Evolutionary conservation across 2,888 invertebrate genomes (phyloP), one percentile per base, ranked within the genome.

Genomic region (Oxytorus armatus): DNA sequence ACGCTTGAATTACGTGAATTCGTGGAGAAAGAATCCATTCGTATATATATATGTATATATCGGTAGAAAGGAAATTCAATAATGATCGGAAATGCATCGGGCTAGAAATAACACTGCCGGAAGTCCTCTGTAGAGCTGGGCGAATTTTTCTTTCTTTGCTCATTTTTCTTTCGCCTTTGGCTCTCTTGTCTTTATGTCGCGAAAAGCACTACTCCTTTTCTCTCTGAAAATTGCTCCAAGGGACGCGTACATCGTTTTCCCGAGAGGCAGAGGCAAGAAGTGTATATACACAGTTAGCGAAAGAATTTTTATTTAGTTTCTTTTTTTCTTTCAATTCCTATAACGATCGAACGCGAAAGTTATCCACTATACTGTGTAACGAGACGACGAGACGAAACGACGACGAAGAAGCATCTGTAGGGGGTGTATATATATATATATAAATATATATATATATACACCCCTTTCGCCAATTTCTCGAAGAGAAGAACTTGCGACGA

Each of bases 11-110:
- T 55, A 44, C 36, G 23, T 57, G 75, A 75, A 68, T 75, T 76
- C 18, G 33, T 53, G 21, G 65, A 16, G 36, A 25, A 44, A 55
- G 65, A 70, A 76, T 72, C 57, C 76, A 21, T 53, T 29, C 29
- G 29, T 29, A 14, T 29, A 18, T 55, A 18, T 10, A 36, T 18
- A 36, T 5, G 14, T 36, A 39, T 39, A 25, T 36, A 63, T 33
- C 53, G 44, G 70, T 57, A 36, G 39, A 65, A 70, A 69, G 47
- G 42, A 76, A 79, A 76, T 72, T 76, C 47, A 69, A 74, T 79
- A 74, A 69, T 55, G 55, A 61, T 69, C 16, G 63, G 55, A 63
- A 74, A 79, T 33, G 53, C 69, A 74, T 69, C 39, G 61, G 66
- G 47, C 69, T 68, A 66, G 51, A 73, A 23, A 79, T 69, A 65